Percentiles rank a stretch among this genome's conserved stretches.
These are phyloP conservation scores for Semnopithecus entellus DNA, from an alignment of 2,113 vertebrate genomes.

Conservation along the genomic window DNA sequence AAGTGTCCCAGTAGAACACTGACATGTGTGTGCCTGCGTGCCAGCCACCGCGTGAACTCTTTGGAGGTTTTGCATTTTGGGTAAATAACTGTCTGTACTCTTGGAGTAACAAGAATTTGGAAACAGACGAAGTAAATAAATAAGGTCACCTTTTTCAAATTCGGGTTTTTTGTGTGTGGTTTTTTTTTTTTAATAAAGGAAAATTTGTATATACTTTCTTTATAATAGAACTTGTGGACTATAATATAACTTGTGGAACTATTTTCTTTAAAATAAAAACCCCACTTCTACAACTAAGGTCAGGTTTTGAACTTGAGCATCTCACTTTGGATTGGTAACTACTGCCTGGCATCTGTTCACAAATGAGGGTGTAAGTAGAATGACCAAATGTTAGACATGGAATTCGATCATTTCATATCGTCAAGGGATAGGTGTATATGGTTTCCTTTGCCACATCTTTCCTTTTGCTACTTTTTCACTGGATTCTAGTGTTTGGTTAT, in stretches of 20 bases:
- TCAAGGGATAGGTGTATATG: neutral
- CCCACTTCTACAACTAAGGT: constrained; percentile 8
- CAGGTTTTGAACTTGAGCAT: constrained; percentile 51
- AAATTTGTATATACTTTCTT: neutral
- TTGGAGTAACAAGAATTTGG: constrained; percentile 36
- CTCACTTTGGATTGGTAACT: constrained; percentile 26
- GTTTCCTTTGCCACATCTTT: neutral
- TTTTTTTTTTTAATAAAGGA: neutral
- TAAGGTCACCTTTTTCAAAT: constrained; percentile 43
- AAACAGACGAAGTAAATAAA: constrained; percentile 24
- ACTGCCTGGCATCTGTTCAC: neutral
- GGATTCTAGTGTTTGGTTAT: constrained; percentile 46
- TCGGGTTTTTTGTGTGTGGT: neutral
- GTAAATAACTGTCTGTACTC: constrained; percentile 57
- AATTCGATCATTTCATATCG: neutral
- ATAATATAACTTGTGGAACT: neutral
- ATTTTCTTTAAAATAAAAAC: constrained; percentile 25
- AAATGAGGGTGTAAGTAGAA: neutral
- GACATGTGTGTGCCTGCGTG: neutral
- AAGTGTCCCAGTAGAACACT: constrained; percentile 34
- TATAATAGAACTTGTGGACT: neutral
- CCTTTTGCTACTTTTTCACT: neutral
- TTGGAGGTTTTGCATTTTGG: constrained; percentile 45
- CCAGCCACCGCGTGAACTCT: constrained; percentile 25
- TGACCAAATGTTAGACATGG: neutral